Percentiles rank a stretch among this genome's conserved stretches.
Evolutionary conservation across 2,888 invertebrate genomes (phyloP).

Genomic region (Eristalis intricaria): DNA sequence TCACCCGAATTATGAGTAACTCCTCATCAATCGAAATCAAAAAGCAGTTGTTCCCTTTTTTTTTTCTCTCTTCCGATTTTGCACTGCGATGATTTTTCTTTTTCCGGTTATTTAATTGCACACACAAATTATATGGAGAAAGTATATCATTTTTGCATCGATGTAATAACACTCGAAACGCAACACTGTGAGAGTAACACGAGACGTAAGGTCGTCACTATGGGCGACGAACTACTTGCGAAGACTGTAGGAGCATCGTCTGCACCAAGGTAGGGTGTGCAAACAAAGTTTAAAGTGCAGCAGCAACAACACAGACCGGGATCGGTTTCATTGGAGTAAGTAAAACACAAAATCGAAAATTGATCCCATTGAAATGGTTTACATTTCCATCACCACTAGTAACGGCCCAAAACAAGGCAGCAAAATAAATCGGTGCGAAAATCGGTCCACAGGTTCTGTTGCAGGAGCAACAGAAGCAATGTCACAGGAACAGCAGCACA

Average conservation of each 20-base stretch:
- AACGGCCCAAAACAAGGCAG: constrained; percentile 53
- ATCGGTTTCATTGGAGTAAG: constrained; percentile 60
- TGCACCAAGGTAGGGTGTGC: neutral
- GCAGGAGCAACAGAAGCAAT: constrained; percentile 40
- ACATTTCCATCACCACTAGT: constrained; percentile 72
- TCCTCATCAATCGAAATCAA: neutral
- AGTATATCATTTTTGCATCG: constrained; percentile 6
- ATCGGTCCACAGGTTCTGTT: constrained; percentile 59
- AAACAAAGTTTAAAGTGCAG: constrained; percentile 22
- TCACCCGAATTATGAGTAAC: neutral
- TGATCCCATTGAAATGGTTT: constrained; percentile 74
- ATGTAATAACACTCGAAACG: constrained; percentile 4
- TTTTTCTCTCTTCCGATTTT: neutral
- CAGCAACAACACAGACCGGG: constrained; percentile 64
- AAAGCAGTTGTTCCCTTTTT: neutral
- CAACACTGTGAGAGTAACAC: constrained; percentile 40
- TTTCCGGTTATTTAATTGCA: neutral
- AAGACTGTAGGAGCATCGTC: constrained; percentile 32
- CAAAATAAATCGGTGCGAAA: constrained; percentile 63
- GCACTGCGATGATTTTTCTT: neutral
- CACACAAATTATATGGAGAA: neutral
- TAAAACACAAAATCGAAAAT: constrained; percentile 73
- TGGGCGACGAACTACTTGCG: constrained; percentile 74
- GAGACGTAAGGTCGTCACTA: constrained; percentile 73
- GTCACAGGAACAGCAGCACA: constrained; percentile 27